phyloP scores from a whole-genome alignment of 1,140 invertebrate species.

The Macrobrachium rosenbergii region DNA sequence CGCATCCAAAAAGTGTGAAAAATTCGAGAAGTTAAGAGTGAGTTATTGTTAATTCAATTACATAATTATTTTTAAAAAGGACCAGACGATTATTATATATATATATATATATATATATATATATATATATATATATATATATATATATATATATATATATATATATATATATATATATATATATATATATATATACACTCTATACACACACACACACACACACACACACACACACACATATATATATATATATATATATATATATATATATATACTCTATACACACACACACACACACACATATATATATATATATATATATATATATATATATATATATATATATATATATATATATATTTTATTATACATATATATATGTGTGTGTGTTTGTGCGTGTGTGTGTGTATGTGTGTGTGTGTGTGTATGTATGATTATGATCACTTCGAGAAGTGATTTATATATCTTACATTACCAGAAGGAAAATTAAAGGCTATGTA shows the following conservation, averaged over 20 bases:
- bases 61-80: too few species aligned
- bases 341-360: conserved; percentile 9
- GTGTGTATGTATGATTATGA: too few species aligned
- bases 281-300: neutral
- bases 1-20: too few species aligned
- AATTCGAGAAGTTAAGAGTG: too few species aligned
- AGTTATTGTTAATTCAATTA: too few species aligned
- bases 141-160: neutral
- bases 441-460: too few species aligned
- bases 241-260: conserved; percentile 13
- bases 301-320: conserved; percentile 4
- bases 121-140: too few species aligned
- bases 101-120: too few species aligned
- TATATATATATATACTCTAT: conserved; percentile 15
- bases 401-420: neutral
- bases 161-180: neutral
- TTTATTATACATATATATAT: neutral
- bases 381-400: neutral
- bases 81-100: too few species aligned
- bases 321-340: conserved; percentile 24
- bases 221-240: neutral
- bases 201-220: neutral
- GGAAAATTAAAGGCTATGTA: too few species aligned
- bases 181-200: neutral
- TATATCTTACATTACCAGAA: too few species aligned